These are phyloP conservation scores for Branchellion lobata DNA, from an alignment of 2,888 invertebrate genomes.

Conservation along the genomic window DNA sequence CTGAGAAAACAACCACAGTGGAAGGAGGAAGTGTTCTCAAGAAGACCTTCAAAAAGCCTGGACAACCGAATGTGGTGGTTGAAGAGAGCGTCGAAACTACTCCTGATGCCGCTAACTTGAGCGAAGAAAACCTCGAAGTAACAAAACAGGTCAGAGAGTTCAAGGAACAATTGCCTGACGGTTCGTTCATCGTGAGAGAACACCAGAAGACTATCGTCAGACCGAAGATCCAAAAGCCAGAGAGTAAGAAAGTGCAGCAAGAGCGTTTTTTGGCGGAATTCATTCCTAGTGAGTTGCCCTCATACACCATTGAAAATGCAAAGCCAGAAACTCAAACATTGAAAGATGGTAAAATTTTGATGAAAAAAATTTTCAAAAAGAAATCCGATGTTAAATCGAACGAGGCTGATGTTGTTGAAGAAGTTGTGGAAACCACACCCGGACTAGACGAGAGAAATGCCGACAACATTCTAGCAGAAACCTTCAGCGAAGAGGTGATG, in stretches of 20 bases:
- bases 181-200: not conserved
- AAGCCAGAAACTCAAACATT: not conserved
- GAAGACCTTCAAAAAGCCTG: too few species aligned
- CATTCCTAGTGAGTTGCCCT: not conserved
- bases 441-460: not conserved
- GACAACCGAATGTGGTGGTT: too few species aligned
- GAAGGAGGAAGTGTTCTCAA: too few species aligned
- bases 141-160: not conserved
- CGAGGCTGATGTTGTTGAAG: not conserved
- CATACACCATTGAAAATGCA: not conserved
- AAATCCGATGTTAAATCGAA: not conserved
- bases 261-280: not conserved
- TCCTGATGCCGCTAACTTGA: not conserved
- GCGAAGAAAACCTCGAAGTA: not conserved
- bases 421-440: not conserved
- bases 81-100: not conserved
- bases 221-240: not conserved
- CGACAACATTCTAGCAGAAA: not conserved
- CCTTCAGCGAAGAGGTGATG: not conserved
- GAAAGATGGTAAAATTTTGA: not conserved
- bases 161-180: slow-evolving; percentile 1
- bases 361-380: not conserved
- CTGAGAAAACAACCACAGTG: too few species aligned
- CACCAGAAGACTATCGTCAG: not conserved
- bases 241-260: not conserved